Conservation (phyloP, 1,140 invertebrate species). For the Euborellia annulipes region DNA sequence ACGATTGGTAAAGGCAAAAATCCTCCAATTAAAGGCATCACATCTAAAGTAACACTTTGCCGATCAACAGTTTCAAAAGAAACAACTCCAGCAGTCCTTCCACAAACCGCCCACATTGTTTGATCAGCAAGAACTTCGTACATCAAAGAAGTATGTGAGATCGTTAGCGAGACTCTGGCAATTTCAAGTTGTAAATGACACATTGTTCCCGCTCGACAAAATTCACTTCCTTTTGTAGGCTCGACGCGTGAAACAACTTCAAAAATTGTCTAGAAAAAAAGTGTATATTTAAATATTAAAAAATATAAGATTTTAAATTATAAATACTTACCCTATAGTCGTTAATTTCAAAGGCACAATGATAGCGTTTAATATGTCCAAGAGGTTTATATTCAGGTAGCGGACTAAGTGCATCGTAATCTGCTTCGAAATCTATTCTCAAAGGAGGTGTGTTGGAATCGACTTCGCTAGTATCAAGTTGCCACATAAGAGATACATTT, state of each 20-base stretch:
- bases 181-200: conserved; percentile 70
- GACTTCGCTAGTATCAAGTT: conserved; percentile 39
- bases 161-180: conserved; percentile 29
- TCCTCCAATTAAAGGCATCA: conserved; percentile 79
- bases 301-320: not conserved
- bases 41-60: conserved; percentile 65
- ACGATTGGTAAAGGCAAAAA: conserved; percentile 76
- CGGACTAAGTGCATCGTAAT: too few relatives aligned
- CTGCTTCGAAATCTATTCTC: not conserved
- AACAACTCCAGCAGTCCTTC: conserved; percentile 70
- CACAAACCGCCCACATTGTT: conserved; percentile 82
- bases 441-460: conserved; percentile 32
- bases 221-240: conserved; percentile 62
- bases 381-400: too few relatives aligned
- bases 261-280: conserved; percentile 55
- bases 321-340: conserved; percentile 45
- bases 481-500: conserved; percentile 69
- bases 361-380: conserved; percentile 34
- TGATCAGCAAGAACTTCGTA: conserved; percentile 85
- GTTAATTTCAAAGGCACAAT: conserved; percentile 39
- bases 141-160: conserved; percentile 47
- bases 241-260: conserved; percentile 65
- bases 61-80: conserved; percentile 51
- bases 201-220: conserved; percentile 74
- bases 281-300: conserved; percentile 6